Base-by-base conservation (phyloP, 2,113 vertebrate species). In the Isichthys henryi region DNA sequence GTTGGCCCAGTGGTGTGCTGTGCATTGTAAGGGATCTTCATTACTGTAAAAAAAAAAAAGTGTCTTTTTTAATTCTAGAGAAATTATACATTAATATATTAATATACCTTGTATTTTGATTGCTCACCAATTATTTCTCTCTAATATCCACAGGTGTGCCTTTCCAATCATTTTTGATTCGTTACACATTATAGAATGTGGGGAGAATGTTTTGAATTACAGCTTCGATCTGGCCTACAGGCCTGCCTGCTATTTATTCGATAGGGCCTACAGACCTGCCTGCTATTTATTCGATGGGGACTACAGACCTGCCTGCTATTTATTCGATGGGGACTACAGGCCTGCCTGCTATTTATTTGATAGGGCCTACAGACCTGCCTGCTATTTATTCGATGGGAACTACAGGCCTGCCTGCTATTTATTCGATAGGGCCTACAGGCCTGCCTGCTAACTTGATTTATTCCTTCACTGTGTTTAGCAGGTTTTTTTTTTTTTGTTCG, bases 401-500 rank as follows among this genome's bases (percentile, higher is more conserved):
- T 15, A 86, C 86, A 52, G 83, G 50, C 84, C 39, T 39, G 39
- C 39, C 39, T 39, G 39, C 39, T 39, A 39, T 39, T 39, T 39
- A 39, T 90, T 86, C 39, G 83, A 90, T 90, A 66, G 50, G 83
- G 49, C n/a, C 48, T 15, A 86, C 86, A 52, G 83, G 50, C 84
- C 48, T 74, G 89, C 83, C 53, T 58, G 52, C 49, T 85, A 62
- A 84, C 53, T 62, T 85, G 93, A 92, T 91, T 90, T 89, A 90
- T 91, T 45, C 82, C 83, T 49, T 58, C 86, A 62, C 90, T 89
- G 91, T 88, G 58, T 46, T 86, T 43, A 88, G 88, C 89, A 86
- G 62, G 50, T 66, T 90, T 90, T 56, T 87, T 86, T 62, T n/a
- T 39, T 39, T 39, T 39, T 39, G 39, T 53, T 15, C 49, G 50